Evolutionary conservation across 2,113 vertebrate genomes (phyloP), one percentile per base, ranked within the genome.

Genomic region (Lasiurus borealis): DNA sequence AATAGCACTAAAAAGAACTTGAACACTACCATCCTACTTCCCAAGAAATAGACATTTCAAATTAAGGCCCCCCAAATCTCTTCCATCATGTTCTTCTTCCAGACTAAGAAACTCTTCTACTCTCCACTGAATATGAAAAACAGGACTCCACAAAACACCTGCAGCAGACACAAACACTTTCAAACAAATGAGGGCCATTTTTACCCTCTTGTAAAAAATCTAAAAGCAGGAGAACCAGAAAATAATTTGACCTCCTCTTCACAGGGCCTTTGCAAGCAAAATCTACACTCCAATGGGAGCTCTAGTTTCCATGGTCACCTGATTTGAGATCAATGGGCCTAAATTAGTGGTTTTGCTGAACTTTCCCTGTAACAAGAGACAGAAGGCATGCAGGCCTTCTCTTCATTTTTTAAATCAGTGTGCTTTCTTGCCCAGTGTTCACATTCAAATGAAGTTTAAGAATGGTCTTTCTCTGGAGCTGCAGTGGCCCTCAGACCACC

Each of bases 141-240:
- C 3, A 71, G 3, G 57, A 80, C 40, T 75, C 72, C 34, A 91
- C n/a, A 81, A 72, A 95, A 85, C 44, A 78, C 27, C 77, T 69
- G 25, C 14, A 36, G 77, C 25, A 95, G 23, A 50, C 36, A 48
- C 12, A 68, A 85, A 85, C 21, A 13, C n/a, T 68, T 40, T 44
- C 19, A 78, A 93, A 90, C 6, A 91, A 69, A 81, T 4, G 13
- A 4, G 21, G 73, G 62, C 40, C 69, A 77, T 27, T 36, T 91
- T 89, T 16, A 44, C 16, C 8, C 46, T 76, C 54, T 13, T 59
- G 59, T 23, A 62, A 69, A 90, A 90, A 59, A 68, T 57, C 36
- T 59, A 72, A 91, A 95, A 85, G 75, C 57, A 89, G 29, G 4
- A 89, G 62, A 88, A 85, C 36, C 77, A 93, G 68, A 78, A 88